Base-by-base conservation (phyloP, 2,113 vertebrate species). In the Maccullochella peelii region DNA sequence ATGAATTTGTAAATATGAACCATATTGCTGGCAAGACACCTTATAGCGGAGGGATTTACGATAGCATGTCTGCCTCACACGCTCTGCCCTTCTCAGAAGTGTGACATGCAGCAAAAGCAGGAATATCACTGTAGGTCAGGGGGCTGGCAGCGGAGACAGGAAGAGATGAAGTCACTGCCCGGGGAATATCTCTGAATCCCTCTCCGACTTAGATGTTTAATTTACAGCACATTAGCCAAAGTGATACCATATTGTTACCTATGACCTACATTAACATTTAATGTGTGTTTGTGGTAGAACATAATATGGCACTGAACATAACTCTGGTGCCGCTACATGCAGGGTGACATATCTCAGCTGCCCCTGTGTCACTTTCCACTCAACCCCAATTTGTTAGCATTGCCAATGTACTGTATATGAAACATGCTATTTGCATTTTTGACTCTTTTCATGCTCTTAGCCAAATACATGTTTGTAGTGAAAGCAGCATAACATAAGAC, bases 111-210 rank as follows among this genome's bases (percentile, higher is more conserved):
- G 65, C 80, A 40, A 14, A 54, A 30, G 27, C 59, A 59, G 50
- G 61, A 67, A 44, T 61, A 52, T 44, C 59, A 47, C 71, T 79
- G 71, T 44, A 87, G 92, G 90, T 93, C 90, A 89, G 58, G 40
- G 88, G 82, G 73, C 83, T 88, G 74, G 82, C 74, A 87, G 82
- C 25, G 20, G 85, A 89, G 86, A 79, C 80, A 73, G 86, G 63
- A 84, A 80, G 86, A 77, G 77, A 83, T 95, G 91, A 95, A 88
- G 91, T 94, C 94, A 94, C 78, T 84, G 65, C 79, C 73, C 12
- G 10, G 89, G 85, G 92, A 91, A 90, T 93, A 90, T 92, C 72
- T 86, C 78, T 58, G 82, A 92, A 92, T 90, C 86, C 90, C 82
- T 74, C 81, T 8, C 20, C 23, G 72, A 85, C 79, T 90, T 85